Evolutionary conservation across 1,140 invertebrate species (phyloP).

Genomic region (Halictus rubicundus): DNA sequence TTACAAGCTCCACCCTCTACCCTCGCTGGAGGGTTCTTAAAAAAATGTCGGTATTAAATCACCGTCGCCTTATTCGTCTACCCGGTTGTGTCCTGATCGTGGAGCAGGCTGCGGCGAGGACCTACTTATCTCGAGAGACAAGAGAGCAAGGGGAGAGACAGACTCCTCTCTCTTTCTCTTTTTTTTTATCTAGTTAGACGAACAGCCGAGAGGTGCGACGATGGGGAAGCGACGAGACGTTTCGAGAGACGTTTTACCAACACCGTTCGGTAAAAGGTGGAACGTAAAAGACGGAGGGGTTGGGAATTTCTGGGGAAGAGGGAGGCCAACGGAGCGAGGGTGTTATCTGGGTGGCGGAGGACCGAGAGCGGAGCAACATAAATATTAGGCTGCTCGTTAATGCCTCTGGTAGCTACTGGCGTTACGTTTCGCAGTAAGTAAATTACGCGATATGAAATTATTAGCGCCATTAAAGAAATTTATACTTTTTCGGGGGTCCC

Average conservation of each 20-base stretch:
- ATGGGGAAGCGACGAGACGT: slow-evolving; percentile 1
- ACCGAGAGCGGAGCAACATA: slow-evolving; percentile 77
- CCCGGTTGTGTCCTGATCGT: slow-evolving; percentile 55
- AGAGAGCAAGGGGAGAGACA: slow-evolving; percentile 36
- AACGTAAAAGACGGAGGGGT: slow-evolving; percentile 11
- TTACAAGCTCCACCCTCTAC: slow-evolving; percentile 27
- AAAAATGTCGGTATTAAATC: slow-evolving; percentile 62
- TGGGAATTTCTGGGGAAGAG: slow-evolving; percentile 17
- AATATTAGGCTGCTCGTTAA: slow-evolving; percentile 82
- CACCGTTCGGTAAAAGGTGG: slow-evolving; percentile 32
- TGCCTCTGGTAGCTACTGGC: slow-evolving; percentile 80
- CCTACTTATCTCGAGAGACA: slow-evolving; percentile 63
- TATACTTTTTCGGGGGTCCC: slow-evolving; percentile 75
- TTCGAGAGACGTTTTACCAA: slow-evolving; percentile 43
- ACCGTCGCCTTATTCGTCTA: slow-evolving; percentile 46
- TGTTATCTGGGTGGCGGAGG: slow-evolving; percentile 79
- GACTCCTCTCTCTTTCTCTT: slow-evolving; percentile 43
- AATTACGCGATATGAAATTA: slow-evolving; percentile 82
- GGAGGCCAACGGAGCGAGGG: slow-evolving; percentile 67
- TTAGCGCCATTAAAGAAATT: slow-evolving; percentile 82
- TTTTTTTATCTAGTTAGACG: slow-evolving; percentile 75
- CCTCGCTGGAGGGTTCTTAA: slow-evolving; percentile 23
- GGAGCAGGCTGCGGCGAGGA: slow-evolving; percentile 43
- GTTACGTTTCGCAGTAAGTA: slow-evolving; percentile 82
- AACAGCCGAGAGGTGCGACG: slow-evolving; percentile 50